Evolutionary conservation across 2,888 invertebrate genomes (phyloP).

Genomic region (Zygogramma bicolorata): DNA sequence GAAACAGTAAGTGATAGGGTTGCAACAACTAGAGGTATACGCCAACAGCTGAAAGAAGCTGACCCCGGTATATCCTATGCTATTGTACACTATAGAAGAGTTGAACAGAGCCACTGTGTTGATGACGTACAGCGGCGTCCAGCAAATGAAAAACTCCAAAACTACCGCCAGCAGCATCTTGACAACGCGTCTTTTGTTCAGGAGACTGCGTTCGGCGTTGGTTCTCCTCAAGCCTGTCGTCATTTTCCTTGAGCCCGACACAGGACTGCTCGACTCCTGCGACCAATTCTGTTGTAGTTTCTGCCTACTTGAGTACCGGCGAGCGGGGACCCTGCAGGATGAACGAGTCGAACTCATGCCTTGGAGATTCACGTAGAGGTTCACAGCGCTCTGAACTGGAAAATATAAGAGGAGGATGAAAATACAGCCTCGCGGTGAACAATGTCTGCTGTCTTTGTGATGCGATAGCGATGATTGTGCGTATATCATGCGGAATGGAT

Average conservation of each 20-base stretch:
- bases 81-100: constrained; percentile 66
- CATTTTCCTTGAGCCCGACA: constrained; percentile 54
- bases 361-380: constrained; percentile 67
- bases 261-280: constrained; percentile 54
- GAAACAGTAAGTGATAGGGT: constrained; percentile 79
- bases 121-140: constrained; percentile 75
- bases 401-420: constrained; percentile 15
- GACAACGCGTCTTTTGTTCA: constrained; percentile 69
- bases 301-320: constrained; percentile 59
- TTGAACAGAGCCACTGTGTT: constrained; percentile 72
- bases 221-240: constrained; percentile 60
- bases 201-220: constrained; percentile 68
- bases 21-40: constrained; percentile 74
- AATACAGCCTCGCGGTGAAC: background rate
- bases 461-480: background rate
- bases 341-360: constrained; percentile 64
- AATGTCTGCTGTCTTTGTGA: background rate
- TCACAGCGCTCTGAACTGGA: constrained; percentile 64
- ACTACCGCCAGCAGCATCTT: constrained; percentile 78
- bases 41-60: constrained; percentile 72
- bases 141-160: constrained; percentile 79
- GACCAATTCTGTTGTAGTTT: constrained; percentile 60
- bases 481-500: background rate
- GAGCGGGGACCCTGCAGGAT: constrained; percentile 51
- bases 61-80: constrained; percentile 68